These are phyloP conservation scores for Euwallacea similis DNA, from an alignment of 1,140 invertebrate species.

Conservation along the genomic window DNA sequence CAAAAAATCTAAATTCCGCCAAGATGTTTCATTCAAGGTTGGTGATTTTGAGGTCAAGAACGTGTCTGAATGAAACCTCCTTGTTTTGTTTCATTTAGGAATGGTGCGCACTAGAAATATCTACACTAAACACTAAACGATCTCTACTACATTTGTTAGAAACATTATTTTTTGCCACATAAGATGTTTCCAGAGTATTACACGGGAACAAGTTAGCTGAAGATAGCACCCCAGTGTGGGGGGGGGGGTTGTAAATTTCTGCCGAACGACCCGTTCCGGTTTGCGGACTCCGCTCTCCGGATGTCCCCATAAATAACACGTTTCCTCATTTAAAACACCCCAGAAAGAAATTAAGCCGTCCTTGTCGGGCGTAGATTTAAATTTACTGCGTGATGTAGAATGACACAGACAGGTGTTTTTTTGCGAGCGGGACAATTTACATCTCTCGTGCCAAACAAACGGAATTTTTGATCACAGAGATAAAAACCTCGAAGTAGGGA, in stretches of 20 bases:
- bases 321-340: conserved; percentile 24
- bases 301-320: conserved; percentile 14
- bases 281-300: conserved; percentile 3
- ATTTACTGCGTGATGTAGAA: conserved; percentile 16
- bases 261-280: conserved; percentile 7
- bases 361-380: conserved; percentile 19
- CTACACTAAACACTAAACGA: no score
- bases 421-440: neutral
- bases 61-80: no score
- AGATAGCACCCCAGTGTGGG: neutral
- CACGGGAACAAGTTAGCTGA: no score
- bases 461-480: neutral
- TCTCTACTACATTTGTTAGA: neutral
- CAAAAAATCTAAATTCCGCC: no score
- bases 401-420: conserved; percentile 21
- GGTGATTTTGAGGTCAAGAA: no score
- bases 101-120: no score
- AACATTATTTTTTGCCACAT: no score
- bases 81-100: no score
- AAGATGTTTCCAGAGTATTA: no score
- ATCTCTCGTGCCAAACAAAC: neutral
- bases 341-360: conserved; percentile 25
- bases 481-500: neutral
- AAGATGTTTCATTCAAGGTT: no score
- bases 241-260: conserved; percentile 11